Evolutionary conservation across 2,888 invertebrate species (phyloP).

Genomic region (Monochamus alternatus): DNA sequence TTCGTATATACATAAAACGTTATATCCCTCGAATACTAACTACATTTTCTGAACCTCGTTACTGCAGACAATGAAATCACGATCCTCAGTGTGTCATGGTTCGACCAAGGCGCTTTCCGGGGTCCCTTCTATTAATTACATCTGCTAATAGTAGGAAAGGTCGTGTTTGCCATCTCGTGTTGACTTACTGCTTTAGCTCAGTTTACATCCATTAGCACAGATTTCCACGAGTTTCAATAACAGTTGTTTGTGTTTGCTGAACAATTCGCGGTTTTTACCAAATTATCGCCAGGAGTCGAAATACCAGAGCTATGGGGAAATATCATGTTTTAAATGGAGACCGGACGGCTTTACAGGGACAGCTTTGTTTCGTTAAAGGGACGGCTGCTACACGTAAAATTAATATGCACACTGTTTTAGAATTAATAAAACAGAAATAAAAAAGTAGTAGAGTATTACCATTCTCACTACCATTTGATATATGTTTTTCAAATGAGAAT

Average conservation of each 20-base stretch:
- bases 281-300: too few relatives aligned
- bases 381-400: too few relatives aligned
- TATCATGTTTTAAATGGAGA: too few relatives aligned
- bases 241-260: not conserved
- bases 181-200: conserved; percentile 30
- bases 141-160: conserved; percentile 35
- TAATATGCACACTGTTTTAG: too few relatives aligned
- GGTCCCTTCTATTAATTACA: conserved; percentile 21
- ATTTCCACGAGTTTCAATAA: conserved; percentile 22
- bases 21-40: too few relatives aligned
- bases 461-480: too few relatives aligned
- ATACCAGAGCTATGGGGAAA: too few relatives aligned
- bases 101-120: conserved; percentile 22
- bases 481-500: too few relatives aligned
- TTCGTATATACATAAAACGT: not conserved
- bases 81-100: conserved; percentile 24
- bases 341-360: too few relatives aligned
- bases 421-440: too few relatives aligned
- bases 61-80: conserved; percentile 3
- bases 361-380: too few relatives aligned
- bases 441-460: too few relatives aligned
- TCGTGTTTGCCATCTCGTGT: conserved; percentile 27
- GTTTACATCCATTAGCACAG: conserved; percentile 31
- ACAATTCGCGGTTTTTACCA: not conserved
- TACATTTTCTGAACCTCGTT: conserved; percentile 8